A percentile compares a stretch with the other conserved stretches of the same genome.
Conservation (phyloP, 2,113 vertebrate genomes). For the Dasyurus viverrinus region DNA sequence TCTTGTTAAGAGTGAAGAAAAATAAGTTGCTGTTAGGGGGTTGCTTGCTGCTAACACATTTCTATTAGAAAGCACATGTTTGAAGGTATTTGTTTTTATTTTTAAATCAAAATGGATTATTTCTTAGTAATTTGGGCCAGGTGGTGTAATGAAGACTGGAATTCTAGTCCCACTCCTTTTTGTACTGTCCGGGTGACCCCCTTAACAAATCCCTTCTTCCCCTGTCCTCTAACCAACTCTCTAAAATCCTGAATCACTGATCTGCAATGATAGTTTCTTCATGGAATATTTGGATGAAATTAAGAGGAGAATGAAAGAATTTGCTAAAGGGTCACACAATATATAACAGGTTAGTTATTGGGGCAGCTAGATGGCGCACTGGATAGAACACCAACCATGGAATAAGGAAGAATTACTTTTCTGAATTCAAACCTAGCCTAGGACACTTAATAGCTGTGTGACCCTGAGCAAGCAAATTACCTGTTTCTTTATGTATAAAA, state of each 20-base stretch:
- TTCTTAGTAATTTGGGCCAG: background rate
- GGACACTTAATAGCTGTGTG: background rate
- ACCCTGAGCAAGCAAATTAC: background rate
- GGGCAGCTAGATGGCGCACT: background rate
- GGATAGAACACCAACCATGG: background rate
- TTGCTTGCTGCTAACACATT: background rate
- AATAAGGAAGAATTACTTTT: background rate
- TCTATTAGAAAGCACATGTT: background rate
- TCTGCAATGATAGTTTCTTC: background rate
- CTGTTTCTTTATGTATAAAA: background rate
- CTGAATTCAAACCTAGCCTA: background rate
- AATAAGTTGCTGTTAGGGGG: background rate
- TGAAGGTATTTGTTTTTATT: background rate
- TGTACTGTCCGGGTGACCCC: background rate
- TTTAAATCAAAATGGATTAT: background rate
- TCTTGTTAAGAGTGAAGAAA: background rate
- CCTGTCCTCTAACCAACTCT: background rate
- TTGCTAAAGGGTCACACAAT: background rate
- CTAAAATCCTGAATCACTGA: background rate
- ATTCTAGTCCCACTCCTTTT: background rate
- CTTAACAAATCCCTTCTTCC: background rate
- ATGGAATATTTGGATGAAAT: background rate
- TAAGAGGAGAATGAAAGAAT: background rate
- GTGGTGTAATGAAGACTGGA: background rate
- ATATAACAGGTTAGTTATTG: background rate